Percentiles rank a stretch among this genome's conserved stretches.
Evolutionary conservation across 35 echinoderm and acorn worm genomes (phyloP).

Genomic region (Acanthaster planci): DNA sequence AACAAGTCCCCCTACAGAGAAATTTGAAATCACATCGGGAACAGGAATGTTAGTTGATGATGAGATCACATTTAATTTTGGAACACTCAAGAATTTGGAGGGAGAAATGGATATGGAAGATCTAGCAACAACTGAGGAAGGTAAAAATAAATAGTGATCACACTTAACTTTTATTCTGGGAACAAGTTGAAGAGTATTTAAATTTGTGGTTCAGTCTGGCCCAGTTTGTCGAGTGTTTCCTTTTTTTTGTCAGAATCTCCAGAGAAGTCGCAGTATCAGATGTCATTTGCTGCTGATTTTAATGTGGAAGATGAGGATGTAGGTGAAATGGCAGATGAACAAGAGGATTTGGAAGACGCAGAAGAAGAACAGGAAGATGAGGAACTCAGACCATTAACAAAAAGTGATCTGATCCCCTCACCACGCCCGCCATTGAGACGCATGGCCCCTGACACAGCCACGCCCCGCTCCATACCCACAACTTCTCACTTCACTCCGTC

Average conservation of each 20-base stretch:
- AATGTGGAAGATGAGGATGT: background rate
- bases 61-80: constrained; percentile 74
- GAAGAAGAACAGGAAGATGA: background rate
- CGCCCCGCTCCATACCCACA: background rate
- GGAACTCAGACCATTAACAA: background rate
- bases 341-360: background rate
- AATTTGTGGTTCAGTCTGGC: too few relatives aligned
- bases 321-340: background rate
- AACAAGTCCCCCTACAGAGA: constrained; percentile 20
- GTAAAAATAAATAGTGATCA: too few relatives aligned
- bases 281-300: background rate
- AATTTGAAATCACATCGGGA: background rate
- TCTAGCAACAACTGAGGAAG: constrained; percentile 17
- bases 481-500: background rate
- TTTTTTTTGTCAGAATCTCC: background rate
- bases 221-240: background rate
- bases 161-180: too few relatives aligned
- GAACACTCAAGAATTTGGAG: constrained; percentile 17
- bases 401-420: constrained; percentile 9
- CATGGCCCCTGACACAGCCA: background rate
- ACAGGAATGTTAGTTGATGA: constrained; percentile 49
- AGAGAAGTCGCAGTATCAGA: background rate
- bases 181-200: too few relatives aligned
- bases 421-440: background rate
- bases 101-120: constrained; percentile 31